Base-by-base conservation (phyloP, 2,797 vertebrate genomes). In the Betta splendens region DNA sequence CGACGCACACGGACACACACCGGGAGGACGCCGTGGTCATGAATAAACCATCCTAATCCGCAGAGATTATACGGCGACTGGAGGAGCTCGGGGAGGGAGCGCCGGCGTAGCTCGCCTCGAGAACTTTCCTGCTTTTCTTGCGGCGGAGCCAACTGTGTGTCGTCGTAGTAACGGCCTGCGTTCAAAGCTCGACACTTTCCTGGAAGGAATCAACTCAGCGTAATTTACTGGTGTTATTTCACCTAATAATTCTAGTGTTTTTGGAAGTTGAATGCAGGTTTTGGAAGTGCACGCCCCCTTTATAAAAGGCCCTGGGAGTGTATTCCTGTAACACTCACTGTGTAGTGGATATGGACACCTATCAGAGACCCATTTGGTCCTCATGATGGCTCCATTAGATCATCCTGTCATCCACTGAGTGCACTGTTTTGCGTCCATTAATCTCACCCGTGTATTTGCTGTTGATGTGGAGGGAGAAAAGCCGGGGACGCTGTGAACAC, bases 41-140 rank as follows among this genome's bases (percentile, higher is more conserved):
- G 88, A 90, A 89, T 91, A 91, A 89, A 89, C 81, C 87, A 90
- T 91, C 79, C 63, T 87, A 88, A 88, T 91, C 87, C 89, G 87
- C 75, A 77, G 88, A 90, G 89, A 89, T 89, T 87, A 85, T 85
- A 84, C 72, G 84, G 78, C 74, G 62, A 81, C 86, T 79, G 79
- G 70, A 84, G 72, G 65, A 83, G 76, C 57, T 72, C 72, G 68
- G 72, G 66, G 65, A 69, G 71, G 75, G 60, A 70, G 68, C 83
- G 72, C 18, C 75, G 83, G 77, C 68, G 68, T 76, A 44, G 74
- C 73, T 31, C n/a, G 60, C 80, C 83, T 61, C 66, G 67, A 56
- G 72, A 69, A 81, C 77, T 70, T 82, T 53, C 68, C 35, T 80
- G 68, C 64, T 47, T 78, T 76, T 77, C 50, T 57, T 37, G 53